Percentiles rank a stretch among this genome's conserved stretches.
Conservation (phyloP, 2,888 invertebrate genomes). For the Nomada hirtipes region DNA sequence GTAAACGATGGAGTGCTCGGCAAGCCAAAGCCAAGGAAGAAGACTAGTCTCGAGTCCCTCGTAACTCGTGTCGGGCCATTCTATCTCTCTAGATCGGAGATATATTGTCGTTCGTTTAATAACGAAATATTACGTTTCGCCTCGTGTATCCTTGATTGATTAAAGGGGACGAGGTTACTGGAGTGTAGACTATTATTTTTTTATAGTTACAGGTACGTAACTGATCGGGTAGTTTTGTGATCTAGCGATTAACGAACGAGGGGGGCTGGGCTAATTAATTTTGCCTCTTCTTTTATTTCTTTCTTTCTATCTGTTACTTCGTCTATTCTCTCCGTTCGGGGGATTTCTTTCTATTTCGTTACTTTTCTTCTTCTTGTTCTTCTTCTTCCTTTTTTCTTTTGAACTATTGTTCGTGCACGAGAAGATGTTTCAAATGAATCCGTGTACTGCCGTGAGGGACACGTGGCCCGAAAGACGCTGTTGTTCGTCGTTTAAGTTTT, state of each 20-base stretch:
- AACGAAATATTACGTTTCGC: not conserved
- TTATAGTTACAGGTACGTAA: slow-evolving; percentile 13
- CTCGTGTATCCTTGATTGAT: not conserved
- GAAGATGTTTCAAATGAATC: not conserved
- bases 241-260: slow-evolving; percentile 25
- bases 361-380: not conserved
- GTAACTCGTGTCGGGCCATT: slow-evolving; percentile 44
- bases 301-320: not conserved
- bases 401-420: slow-evolving; percentile 14
- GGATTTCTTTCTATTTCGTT: slow-evolving; percentile 1
- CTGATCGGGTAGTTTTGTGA: slow-evolving; percentile 23
- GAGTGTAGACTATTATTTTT: slow-evolving; percentile 24
- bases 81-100: slow-evolving; percentile 23
- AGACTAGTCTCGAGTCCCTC: slow-evolving; percentile 45
- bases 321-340: not conserved
- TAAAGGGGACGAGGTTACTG: not conserved
- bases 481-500: slow-evolving; percentile 76
- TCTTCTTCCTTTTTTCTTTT: not conserved
- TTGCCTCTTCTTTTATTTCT: slow-evolving; percentile 14
- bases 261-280: slow-evolving; percentile 6
- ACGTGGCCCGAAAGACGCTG: slow-evolving; percentile 51
- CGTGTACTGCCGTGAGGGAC: slow-evolving; percentile 59
- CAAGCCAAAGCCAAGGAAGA: slow-evolving; percentile 41
- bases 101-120: not conserved
- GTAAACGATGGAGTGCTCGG: slow-evolving; percentile 24